Evolutionary conservation across 2,888 invertebrate genomes (phyloP), one percentile per base, ranked within the genome.

Genomic region (Troglohyphantes excavatus): DNA sequence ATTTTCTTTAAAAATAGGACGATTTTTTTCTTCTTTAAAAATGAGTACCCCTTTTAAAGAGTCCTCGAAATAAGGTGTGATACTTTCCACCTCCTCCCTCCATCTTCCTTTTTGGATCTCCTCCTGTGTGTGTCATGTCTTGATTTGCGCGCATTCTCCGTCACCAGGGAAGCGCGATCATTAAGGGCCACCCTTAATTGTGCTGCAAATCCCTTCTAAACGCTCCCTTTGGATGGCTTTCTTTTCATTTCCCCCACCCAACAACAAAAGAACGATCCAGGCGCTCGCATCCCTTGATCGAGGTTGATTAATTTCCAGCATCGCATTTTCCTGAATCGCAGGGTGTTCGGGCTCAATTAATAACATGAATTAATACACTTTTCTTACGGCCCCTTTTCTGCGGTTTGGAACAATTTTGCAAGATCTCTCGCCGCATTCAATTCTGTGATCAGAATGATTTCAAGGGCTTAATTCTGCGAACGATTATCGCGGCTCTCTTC

Each of bases 351-450:
- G 46, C 75, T 89, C 88, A 89, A 83, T 89, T 89, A 89, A 89
- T 89, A 89, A 89, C 82, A 89, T 82, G 88, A 89, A 89, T 89
- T 89, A 89, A 89, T 89, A 89, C 82, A 61, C 82, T 89, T 81
- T 89, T 89, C 88, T 89, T 88, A 81, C 59, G 53, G 67, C 29
- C 68, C 61, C 65, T 29, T 33, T 72, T 29, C 81, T 76, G 82
- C 43, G 73, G 88, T 68, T 76, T 3, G 19, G 68, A 86, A 46
- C 73, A 87, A 65, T 81, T 65, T 59, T 26, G 72, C 65, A 26
- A 53, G n/a, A n/a, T 59, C 73, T 81, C 67, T 65, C 67, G 33
- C 65, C 68, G 65, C 67, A 53, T 86, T 68, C 76, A n/a, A n/a
- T n/a, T n/a, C n/a, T n/a, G n/a, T n/a, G n/a, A n/a, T n/a, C n/a